Base-by-base conservation (phyloP, 2,113 vertebrate genomes). In the Orthonyx spaldingii region DNA sequence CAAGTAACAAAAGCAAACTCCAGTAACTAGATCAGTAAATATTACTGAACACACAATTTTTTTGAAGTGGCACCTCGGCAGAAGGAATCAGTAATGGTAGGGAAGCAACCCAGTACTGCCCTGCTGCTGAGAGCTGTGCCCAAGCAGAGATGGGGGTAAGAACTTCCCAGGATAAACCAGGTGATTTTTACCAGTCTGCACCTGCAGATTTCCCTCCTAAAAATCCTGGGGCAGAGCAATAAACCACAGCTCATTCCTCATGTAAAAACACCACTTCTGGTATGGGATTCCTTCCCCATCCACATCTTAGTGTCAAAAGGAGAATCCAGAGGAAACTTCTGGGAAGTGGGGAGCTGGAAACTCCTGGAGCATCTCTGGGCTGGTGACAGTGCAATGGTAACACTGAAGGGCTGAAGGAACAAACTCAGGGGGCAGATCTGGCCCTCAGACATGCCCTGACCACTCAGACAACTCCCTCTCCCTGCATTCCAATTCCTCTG, bases 361-460 rank as follows among this genome's bases (percentile, higher is more conserved):
- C 10, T 16, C 23, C 24, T 16, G 13, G n/a, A 83, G 56, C 41
- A 27, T 33, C 72, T 39, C 37, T n/a, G 47, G 28, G 20, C 1
- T 2, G 22, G 17, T 42, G 70, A 32, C 52, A 66, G 10, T 0
- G 16, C 57, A 28, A 15, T 0, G 9, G 9, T 2, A 17, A 9
- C 28, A 22, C 28, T 26, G n/a, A 8, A 26, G 50, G 70, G 61
- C 1, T 28, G 26, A 37, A 90, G 65, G 56, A 39, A 13, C 15
- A 52, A 52, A 14, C 13, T 16, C 13, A 42, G 27, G 50, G 32
- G 39, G 33, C 22, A 82, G 32, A 27, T 57, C 21, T 53, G 37
- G 7, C 6, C 8, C 47, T 50, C 52, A 26, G 7, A 2, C 4
- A 18, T 0, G 0, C 10, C 41, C 30, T 9, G 30, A 20, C 10